Base-by-base conservation (phyloP, 2,113 vertebrate genomes). In the Upupa epops region DNA sequence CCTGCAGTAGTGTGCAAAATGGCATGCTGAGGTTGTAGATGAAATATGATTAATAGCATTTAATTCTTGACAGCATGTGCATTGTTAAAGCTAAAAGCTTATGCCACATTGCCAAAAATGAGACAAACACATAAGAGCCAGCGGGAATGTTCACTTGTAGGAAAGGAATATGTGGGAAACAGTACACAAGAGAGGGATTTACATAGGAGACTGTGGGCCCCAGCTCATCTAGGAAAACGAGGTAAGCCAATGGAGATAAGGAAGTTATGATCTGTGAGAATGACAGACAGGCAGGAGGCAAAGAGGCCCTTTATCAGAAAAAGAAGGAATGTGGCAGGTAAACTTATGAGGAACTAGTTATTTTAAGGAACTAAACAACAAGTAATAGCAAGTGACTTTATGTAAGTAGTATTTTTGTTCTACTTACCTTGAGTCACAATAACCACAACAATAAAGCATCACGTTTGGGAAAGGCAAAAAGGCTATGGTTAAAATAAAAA, bases 301-400 rank as follows among this genome's bases (percentile, higher is more conserved):
- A 74, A 60, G 76, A 65, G 45, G 37, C 24, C 1, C 19, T 49
- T 1, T 40, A 42, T 1, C 24, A 63, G 83, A 86, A 72, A 84
- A 92, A 58, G 49, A 60, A 90, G 61, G 45, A 63, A 84, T 24
- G 58, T 61, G 24, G 24, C 54, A 89, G 73, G 84, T 72, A 82
- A 82, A 7, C 21, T 84, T 22, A 64, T n/a, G 72, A 86, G 34
- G 29, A 63, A 61, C 80, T 8, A 54, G 49, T 13, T 78, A 78
- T 90, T 92, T 88, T 75, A 75, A 69, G 59, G 46, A 83, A 28
- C 20, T 58, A 45, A 84, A 58, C 22, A 65, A 63, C 17, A 82
- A 48, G 60, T 65, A 88, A 78, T 48, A 13, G 36, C 24, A 64
- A 48, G 29, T n/a, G n/a, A n/a, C n/a, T n/a, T n/a, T n/a, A n/a